Evolutionary conservation across 2,888 invertebrate genomes (phyloP), one percentile per base, ranked within the genome.

Genomic region (Tromatobia lineatoria): DNA sequence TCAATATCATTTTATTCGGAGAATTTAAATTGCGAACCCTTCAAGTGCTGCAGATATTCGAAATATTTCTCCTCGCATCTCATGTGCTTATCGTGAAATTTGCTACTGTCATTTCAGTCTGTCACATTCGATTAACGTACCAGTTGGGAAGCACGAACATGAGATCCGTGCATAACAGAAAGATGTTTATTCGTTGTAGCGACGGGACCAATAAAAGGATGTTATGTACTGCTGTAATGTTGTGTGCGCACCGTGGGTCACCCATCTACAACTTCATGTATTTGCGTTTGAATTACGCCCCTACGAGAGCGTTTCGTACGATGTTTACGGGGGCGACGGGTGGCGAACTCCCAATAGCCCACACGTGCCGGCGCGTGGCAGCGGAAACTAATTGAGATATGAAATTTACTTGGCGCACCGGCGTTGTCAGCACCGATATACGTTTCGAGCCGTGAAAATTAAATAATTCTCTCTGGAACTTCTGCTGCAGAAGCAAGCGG

Each of bases 331-430:
- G 85, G 71, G 34, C 59, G 64, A 59, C 81, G 78, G 78, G 75
- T 74, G 74, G 74, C 59, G 57, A 74, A 70, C 75, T 57, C 52
- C 57, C 88, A 85, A 87, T 86, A 80, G 87, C 59, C 57, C 88
- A 79, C 93, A 93, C 93, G 93, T 91, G 93, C 73, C 93, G 90
- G 83, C 93, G 87, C 93, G 93, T 93, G 93, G 80, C 89, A 64
- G 70, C 74, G 88, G 91, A 91, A 93, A 93, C 92, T 93, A 93
- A 93, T 93, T 93, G 93, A 92, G 92, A 93, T 91, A 90, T 92
- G 91, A 91, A 93, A 93, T 93, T 93, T 92, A 92, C 91, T 93
- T 92, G 91, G 89, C 88, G 87, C 89, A 50, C 57, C 59, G 71
- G 85, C 70, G 87, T 89, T 91, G 91, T 91, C 91, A 90, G 88